Conservation (phyloP, 2,113 vertebrate genomes). For the Onychorhynchus coronatus region DNA sequence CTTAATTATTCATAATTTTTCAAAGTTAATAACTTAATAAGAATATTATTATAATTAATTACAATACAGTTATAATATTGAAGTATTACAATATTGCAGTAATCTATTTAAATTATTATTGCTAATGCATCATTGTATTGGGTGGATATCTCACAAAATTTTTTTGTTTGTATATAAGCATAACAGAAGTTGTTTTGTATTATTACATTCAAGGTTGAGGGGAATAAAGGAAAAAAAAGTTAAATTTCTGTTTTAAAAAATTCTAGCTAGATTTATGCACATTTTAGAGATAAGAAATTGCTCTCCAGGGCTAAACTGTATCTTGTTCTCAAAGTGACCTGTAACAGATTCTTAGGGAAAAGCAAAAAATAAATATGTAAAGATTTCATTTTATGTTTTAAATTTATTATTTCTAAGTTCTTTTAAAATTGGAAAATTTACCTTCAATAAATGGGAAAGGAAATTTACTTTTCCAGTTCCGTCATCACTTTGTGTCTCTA, state of each 20-base stretch:
- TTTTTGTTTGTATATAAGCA: background rate
- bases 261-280: background rate
- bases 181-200: background rate
- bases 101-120: background rate
- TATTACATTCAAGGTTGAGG: background rate
- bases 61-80: background rate
- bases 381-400: background rate
- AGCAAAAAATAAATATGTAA: background rate
- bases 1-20: background rate
- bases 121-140: background rate
- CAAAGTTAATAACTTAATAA: slow-evolving; percentile 2
- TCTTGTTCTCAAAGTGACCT: background rate
- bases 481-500: background rate
- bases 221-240: background rate
- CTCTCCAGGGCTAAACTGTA: background rate
- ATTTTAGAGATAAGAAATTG: background rate
- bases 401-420: background rate
- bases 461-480: background rate
- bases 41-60: background rate
- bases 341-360: background rate
- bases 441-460: background rate
- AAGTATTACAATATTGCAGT: background rate
- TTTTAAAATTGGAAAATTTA: background rate
- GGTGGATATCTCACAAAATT: background rate
- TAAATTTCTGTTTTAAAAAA: background rate